A percentile compares a stretch with the other conserved stretches of the same genome.
Conservation (phyloP, 2,113 vertebrate genomes). For the Cephalopterus ornatus region DNA sequence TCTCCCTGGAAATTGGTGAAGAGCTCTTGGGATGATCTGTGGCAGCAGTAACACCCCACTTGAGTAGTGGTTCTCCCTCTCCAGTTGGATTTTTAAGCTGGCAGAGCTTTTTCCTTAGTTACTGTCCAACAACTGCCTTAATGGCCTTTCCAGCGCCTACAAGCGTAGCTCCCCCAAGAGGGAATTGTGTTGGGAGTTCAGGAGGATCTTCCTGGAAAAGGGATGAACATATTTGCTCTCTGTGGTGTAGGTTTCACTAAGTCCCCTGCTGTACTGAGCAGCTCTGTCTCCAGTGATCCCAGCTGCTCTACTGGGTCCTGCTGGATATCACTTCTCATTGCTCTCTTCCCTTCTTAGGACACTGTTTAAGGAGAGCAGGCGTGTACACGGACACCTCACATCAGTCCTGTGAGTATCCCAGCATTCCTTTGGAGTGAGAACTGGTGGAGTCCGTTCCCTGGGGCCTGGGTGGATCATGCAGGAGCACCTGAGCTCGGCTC, state of each 20-base stretch:
- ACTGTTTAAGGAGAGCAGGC: slow-evolving; percentile 85
- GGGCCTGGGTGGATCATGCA: slow-evolving; percentile 38
- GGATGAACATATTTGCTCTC: not conserved
- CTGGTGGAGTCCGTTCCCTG: slow-evolving; percentile 29
- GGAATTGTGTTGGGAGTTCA: not conserved
- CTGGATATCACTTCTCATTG: slow-evolving; percentile 46
- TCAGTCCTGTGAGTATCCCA: slow-evolving; percentile 81
- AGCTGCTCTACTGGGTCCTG: slow-evolving; percentile 56
- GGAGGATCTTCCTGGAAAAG: not conserved
- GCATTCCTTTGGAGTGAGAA: slow-evolving; percentile 30
- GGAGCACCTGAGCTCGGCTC: slow-evolving; percentile 38
- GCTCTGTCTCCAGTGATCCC: slow-evolving; percentile 61
- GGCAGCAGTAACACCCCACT: not conserved
- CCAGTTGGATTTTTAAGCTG: not conserved
- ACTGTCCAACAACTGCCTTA: not conserved
- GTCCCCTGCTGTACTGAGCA: slow-evolving; percentile 38
- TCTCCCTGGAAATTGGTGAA: not conserved
- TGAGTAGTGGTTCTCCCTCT: not conserved
- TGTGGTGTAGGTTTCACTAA: not conserved
- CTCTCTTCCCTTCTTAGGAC: slow-evolving; percentile 73
- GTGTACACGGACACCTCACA: slow-evolving; percentile 75
- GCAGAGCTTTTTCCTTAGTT: not conserved
- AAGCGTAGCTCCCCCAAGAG: not conserved
- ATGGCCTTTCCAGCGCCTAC: not conserved
- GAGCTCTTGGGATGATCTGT: not conserved